Conservation (phyloP, 2,888 invertebrate genomes). For the Brenthis daphne region DNA sequence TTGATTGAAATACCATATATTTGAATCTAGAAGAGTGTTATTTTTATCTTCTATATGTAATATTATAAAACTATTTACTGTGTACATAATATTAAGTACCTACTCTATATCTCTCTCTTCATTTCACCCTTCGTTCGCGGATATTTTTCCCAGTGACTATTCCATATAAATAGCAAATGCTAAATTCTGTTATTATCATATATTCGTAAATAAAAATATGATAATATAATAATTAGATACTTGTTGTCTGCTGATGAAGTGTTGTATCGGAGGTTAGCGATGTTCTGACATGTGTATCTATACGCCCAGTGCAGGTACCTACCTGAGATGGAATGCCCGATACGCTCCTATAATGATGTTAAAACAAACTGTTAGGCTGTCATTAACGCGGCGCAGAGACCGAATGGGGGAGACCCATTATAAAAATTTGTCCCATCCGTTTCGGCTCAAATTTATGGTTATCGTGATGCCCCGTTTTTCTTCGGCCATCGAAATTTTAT, state of each 20-base stretch:
- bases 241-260: neutral
- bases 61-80: too few species aligned
- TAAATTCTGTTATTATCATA: too few species aligned
- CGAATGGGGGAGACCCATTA: conserved; percentile 80
- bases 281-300: conserved; percentile 58
- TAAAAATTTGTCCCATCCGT: conserved; percentile 83
- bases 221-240: neutral
- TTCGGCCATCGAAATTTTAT: conserved; percentile 76
- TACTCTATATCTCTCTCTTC: too few species aligned
- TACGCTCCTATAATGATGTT: conserved; percentile 81
- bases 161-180: too few species aligned
- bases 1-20: neutral
- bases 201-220: neutral
- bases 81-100: too few species aligned
- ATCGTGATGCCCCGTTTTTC: conserved; percentile 76
- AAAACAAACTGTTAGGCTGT: conserved; percentile 81
- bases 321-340: conserved; percentile 77
- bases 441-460: conserved; percentile 80
- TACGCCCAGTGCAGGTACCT: conserved; percentile 60
- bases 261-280: conserved; percentile 34
- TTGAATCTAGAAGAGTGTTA: neutral
- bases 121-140: too few species aligned
- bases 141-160: too few species aligned
- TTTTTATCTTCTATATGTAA: too few species aligned
- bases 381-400: conserved; percentile 76